Evolutionary conservation across 2,797 vertebrate genomes (phyloP).

Genomic region (Salmo trutta): DNA sequence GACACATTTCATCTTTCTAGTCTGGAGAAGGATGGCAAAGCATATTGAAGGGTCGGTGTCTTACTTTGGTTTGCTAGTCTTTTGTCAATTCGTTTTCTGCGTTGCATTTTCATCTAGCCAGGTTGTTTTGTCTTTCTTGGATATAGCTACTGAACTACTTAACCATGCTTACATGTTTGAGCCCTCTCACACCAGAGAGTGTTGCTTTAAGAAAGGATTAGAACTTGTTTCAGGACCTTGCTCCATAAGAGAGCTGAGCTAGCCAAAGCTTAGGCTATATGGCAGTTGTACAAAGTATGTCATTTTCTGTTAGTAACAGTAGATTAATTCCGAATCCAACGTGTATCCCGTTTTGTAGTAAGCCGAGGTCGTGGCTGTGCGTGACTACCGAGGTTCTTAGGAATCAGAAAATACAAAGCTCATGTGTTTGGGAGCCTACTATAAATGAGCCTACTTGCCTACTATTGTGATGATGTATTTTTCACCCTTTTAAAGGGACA

Average conservation of each 20-base stretch:
- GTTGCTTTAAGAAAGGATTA: slow-evolving; percentile 1
- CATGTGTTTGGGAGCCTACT: too few species aligned
- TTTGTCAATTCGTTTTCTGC: background rate
- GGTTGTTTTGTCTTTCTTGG: background rate
- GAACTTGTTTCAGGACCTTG: background rate
- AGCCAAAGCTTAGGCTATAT: background rate
- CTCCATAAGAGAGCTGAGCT: background rate
- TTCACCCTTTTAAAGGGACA: background rate
- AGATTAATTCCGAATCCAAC: background rate
- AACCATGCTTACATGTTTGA: background rate
- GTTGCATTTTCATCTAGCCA: background rate
- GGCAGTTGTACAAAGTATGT: background rate
- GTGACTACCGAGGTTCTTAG: background rate
- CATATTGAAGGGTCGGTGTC: too few species aligned
- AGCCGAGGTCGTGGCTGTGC: background rate
- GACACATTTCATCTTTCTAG: too few species aligned
- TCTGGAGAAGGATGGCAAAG: too few species aligned
- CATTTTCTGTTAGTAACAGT: background rate
- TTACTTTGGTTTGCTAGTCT: background rate
- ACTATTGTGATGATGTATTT: background rate
- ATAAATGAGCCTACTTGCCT: too few species aligned
- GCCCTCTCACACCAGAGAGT: background rate
- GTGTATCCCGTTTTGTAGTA: background rate
- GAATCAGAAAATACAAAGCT: background rate
- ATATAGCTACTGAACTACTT: background rate